Percentiles rank a stretch among this genome's conserved stretches.
Evolutionary conservation across 2,888 invertebrate species (phyloP).

Genomic region (Macrosiphum euphorbiae): DNA sequence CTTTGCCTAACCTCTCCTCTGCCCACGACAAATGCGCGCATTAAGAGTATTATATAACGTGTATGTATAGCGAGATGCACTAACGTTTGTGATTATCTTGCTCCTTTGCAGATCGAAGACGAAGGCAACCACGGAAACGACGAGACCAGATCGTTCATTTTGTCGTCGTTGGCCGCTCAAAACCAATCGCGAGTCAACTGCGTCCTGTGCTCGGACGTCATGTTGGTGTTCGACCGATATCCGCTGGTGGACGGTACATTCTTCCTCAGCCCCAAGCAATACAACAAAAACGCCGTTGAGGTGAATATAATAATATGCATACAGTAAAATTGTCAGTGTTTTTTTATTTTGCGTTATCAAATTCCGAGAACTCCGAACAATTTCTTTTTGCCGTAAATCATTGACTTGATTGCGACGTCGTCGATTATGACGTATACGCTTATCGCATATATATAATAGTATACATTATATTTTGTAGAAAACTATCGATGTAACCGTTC

Average conservation of each 20-base stretch:
- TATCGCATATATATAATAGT: not conserved
- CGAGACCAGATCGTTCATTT: conserved; percentile 95
- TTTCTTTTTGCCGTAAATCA: not conserved
- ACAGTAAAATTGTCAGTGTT: not conserved
- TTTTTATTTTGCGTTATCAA: not conserved
- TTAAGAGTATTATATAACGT: not conserved
- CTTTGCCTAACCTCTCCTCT: too few species aligned
- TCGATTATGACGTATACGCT: not conserved
- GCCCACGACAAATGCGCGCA: not conserved
- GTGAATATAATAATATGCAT: conserved; percentile 72
- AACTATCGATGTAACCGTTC: not conserved
- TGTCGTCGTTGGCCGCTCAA: conserved; percentile 93
- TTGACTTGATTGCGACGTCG: not conserved
- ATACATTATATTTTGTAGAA: not conserved
- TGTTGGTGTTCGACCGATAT: conserved; percentile 96
- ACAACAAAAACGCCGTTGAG: conserved; percentile 88
- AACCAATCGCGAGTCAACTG: conserved; percentile 89
- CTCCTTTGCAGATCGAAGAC: conserved; percentile 89
- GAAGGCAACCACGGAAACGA: conserved; percentile 99
- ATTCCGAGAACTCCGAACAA: not conserved
- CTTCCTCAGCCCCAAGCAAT: conserved; percentile 95
- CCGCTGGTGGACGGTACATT: conserved; percentile 98
- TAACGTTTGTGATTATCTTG: not conserved
- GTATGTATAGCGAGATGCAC: not conserved
- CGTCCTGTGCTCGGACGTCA: conserved; percentile 87